Base-by-base conservation (phyloP, 2,113 vertebrate genomes). In the Erinaceus europaeus region DNA sequence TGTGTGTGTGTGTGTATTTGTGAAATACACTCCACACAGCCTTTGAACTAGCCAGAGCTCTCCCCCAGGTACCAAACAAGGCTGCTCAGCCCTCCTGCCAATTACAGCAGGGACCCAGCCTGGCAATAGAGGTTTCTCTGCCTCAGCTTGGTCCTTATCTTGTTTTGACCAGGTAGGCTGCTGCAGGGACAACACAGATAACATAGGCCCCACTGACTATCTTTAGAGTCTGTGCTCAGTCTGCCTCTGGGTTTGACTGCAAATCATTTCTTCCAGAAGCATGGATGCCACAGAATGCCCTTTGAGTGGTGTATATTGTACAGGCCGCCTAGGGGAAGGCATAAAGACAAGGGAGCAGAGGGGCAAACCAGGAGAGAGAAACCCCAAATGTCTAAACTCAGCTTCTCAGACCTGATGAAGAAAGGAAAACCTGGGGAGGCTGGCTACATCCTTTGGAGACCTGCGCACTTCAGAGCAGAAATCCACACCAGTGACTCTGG, bases 191-290 rank as follows among this genome's bases (percentile, higher is more conserved):
- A 36, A 40, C 42, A n/a, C 21, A 76, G 53, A 32, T 88, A 62
- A 74, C 85, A 73, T 80, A 86, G 38, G 80, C 52, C 32, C 64
- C n/a, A 17, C 64, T 40, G 73, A 23, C 55, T 0, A 9, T 59
- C 77, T 91, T 52, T 55, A 48, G 38, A 46, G 32, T 73, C 46
- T 84, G 34, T 67, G 57, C 87, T 84, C 69, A 77, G 84, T 59
- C 12, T 34, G 72, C 72, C 55, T 50, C 62, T 9, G 29, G 46
- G 9, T 62, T 88, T 42, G 15, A 23, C 71, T 69, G 57, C 78
- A 73, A 72, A 50, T 81, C 79, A 29, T 67, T 83, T 61, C 72
- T 90, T 52, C 77, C 34, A 9, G 89, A 89, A 29, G 36, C 59
- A 75, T 42, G 27, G 52, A 17, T 32, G 64, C 21, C 27, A 23